Conservation (phyloP, 2,888 invertebrate species). For the Lucinisca nassula region DNA sequence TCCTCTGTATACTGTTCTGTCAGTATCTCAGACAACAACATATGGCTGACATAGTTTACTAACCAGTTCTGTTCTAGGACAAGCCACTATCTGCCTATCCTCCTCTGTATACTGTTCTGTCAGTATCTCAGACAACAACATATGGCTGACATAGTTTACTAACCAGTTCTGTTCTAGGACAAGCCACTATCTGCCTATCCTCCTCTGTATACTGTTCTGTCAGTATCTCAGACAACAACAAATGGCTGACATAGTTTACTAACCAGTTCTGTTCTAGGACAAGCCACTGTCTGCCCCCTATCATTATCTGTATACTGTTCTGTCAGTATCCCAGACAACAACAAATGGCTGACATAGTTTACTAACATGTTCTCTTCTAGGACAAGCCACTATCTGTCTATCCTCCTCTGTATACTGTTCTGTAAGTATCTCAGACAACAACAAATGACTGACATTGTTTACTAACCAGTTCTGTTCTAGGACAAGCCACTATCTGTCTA, state of each 20-base stretch:
- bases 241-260: constrained; percentile 89
- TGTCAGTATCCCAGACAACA: constrained; percentile 91
- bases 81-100: constrained; percentile 92
- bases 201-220: constrained; percentile 94
- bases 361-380: constrained; percentile 97
- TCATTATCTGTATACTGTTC: constrained; percentile 94
- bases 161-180: constrained; percentile 97
- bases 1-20: constrained; percentile 94
- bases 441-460: background rate
- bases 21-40: constrained; percentile 91
- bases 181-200: constrained; percentile 92
- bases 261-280: constrained; percentile 97
- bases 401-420: constrained; percentile 94
- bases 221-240: constrained; percentile 91
- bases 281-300: constrained; percentile 93
- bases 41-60: constrained; percentile 89
- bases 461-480: constrained; percentile 97
- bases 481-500: constrained; percentile 94
- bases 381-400: constrained; percentile 94
- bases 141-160: constrained; percentile 89
- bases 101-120: constrained; percentile 94
- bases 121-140: constrained; percentile 91
- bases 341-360: no score
- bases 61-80: constrained; percentile 97
- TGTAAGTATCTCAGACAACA: constrained; percentile 91